A percentile compares a stretch with the other conserved stretches of the same genome.
Evolutionary conservation across 2,888 invertebrate species (phyloP).

Genomic region (Zaprionus lineosus): DNA sequence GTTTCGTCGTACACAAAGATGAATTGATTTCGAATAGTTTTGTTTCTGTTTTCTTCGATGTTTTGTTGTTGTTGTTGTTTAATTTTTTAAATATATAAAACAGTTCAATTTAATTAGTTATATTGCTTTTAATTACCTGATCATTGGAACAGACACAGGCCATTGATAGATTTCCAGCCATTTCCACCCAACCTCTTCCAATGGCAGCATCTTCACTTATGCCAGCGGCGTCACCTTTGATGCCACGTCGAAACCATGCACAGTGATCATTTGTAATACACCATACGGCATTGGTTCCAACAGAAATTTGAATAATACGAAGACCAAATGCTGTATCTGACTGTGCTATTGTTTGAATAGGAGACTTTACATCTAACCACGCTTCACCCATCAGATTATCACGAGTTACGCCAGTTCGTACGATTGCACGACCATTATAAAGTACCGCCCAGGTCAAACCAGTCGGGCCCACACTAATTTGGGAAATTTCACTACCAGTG

Average conservation of each 20-base stretch:
- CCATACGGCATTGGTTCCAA: constrained; percentile 90
- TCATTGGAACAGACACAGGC: constrained; percentile 94
- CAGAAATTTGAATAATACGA: constrained; percentile 89
- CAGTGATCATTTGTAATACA: constrained; percentile 91
- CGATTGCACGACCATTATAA: constrained; percentile 91
- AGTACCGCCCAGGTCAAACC: constrained; percentile 94
- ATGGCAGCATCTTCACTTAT: constrained; percentile 89
- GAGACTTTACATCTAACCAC: constrained; percentile 92
- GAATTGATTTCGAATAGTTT: too few relatives aligned
- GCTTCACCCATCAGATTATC: constrained; percentile 86
- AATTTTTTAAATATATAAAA: too few relatives aligned
- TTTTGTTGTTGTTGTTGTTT: too few relatives aligned
- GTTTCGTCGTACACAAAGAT: too few relatives aligned
- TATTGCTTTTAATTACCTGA: constrained; percentile 85
- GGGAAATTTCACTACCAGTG: constrained; percentile 91
- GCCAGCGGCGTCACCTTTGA: constrained; percentile 88
- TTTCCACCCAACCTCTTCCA: constrained; percentile 94
- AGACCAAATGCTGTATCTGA: constrained; percentile 83
- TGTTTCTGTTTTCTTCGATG: too few relatives aligned
- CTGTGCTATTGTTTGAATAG: constrained; percentile 82
- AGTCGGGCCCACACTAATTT: constrained; percentile 92
- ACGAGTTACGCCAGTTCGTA: constrained; percentile 92
- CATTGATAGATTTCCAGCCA: constrained; percentile 92
- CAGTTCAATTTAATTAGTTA: too few relatives aligned
- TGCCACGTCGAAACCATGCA: constrained; percentile 93